Evolutionary conservation across 1,140 invertebrate species (phyloP).

Genomic region (Papilio polytes): DNA sequence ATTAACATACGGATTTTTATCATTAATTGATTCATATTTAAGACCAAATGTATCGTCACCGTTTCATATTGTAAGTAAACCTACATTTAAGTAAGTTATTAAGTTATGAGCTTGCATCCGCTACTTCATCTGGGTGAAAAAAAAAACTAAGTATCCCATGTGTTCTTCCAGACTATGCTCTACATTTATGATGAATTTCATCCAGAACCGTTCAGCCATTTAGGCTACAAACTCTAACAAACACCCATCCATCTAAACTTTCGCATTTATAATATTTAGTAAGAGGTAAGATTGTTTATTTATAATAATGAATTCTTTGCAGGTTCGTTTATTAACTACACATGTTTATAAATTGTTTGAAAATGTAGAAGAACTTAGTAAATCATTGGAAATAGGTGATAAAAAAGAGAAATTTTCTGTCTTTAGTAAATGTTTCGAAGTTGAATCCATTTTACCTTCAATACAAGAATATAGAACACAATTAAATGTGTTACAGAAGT

Average conservation of each 20-base stretch:
- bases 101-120: not conserved
- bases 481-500: conserved; percentile 88
- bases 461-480: conserved; percentile 92
- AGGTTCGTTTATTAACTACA: conserved; percentile 87
- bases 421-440: conserved; percentile 88
- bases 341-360: conserved; percentile 90
- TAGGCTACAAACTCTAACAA: too few species aligned
- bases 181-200: too few species aligned
- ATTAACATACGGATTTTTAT: conserved; percentile 77
- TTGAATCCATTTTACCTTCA: conserved; percentile 87
- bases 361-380: conserved; percentile 75
- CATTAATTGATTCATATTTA: conserved; percentile 83
- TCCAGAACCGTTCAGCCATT: too few species aligned
- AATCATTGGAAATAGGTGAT: conserved; percentile 58
- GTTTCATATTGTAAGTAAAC: conserved; percentile 85
- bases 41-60: conserved; percentile 86
- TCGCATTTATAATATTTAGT: too few species aligned
- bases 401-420: conserved; percentile 81
- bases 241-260: too few species aligned
- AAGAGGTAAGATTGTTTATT: not conserved
- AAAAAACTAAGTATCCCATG: too few species aligned
- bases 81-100: conserved; percentile 33
- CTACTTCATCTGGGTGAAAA: too few species aligned
- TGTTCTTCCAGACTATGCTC: too few species aligned
- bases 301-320: conserved; percentile 60